Base-by-base conservation (phyloP, 1,140 invertebrate genomes). In the Adelges cooleyi region DNA sequence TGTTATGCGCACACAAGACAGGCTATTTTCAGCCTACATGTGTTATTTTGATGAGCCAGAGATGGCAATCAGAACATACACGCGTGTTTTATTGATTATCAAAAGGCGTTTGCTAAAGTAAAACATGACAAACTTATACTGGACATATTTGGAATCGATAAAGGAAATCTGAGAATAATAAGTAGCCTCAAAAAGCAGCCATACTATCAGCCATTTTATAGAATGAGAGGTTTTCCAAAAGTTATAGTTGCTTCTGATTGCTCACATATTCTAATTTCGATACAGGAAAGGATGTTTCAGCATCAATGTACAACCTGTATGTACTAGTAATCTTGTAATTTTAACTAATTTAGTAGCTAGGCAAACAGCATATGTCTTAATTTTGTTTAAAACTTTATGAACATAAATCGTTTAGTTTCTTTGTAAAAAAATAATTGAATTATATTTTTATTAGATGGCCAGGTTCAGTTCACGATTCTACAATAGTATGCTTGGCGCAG, bases 231-330 rank as follows among this genome's bases (percentile, higher is more conserved):
- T 48, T 75, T 76, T 69, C 73, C 75, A 20, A 68, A 70, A 53
- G 73, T 76, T 44, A 59, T 75, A 29, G 76, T 74, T 27, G 72
- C 70, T 36, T 70, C 77, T 38, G 76, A 77, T 68, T 72, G 75
- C 18, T 75, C 73, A 27, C 73, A 76, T 48, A 69, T 77, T 49
- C 68, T 70, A 71, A 36, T 78, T 72, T 65, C 68, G 73, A 40
- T 77, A 77, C 67, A 51, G 72, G 20, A 76, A 78, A 70, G 71
- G 70, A 2, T 75, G 69, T 49, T 76, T 75, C 68, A 74, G 74
- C 17, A 66, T 75, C 8, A 77, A 78, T 71, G 72, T 76, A 0
- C 76, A 78, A 73, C 69, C 67, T 20, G 70, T 77, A 13, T 74
- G 72, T 66, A 69, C 75, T 72, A 66, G 69, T 11, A 54, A 73